Percentiles rank a stretch among this genome's conserved stretches.
Evolutionary conservation across 2,113 vertebrate species (phyloP).

Genomic region (Condylura cristata): DNA sequence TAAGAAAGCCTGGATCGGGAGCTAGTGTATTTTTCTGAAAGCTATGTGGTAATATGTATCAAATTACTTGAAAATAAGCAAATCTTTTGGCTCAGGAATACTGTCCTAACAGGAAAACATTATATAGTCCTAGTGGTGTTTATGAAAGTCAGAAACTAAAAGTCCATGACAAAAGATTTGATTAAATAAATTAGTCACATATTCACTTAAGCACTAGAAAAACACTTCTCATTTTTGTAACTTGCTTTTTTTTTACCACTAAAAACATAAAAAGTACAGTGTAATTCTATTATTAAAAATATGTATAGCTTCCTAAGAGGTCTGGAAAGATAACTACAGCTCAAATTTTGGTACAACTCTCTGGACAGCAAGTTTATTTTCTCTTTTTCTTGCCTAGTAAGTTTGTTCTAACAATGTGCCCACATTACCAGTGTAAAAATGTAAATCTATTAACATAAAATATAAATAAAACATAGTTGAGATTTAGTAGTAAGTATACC

Average conservation of each 20-base stretch:
- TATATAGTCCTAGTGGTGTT: neutral
- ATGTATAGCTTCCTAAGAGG: neutral
- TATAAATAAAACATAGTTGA: neutral
- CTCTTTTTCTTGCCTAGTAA: neutral
- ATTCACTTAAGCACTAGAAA: slow-evolving; percentile 9
- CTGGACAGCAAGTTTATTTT: neutral
- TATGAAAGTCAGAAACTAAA: slow-evolving; percentile 55
- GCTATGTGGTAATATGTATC: neutral
- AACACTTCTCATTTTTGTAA: slow-evolving; percentile 41
- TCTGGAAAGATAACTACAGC: neutral
- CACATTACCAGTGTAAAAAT: neutral
- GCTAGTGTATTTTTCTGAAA: neutral
- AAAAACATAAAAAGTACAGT: slow-evolving; percentile 12
- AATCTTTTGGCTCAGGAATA: slow-evolving; percentile 23
- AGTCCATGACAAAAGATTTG: neutral
- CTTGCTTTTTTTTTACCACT: neutral
- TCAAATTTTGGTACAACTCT: neutral
- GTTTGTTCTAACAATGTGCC: slow-evolving; percentile 5
- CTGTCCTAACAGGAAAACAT: too few relatives aligned
- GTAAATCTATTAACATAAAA: slow-evolving; percentile 23
- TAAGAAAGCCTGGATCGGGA: neutral
- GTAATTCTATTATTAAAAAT: neutral
- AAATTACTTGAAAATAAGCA: slow-evolving; percentile 44
- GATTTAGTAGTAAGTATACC: neutral
- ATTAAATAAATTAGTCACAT: slow-evolving; percentile 17